A percentile compares a stretch with the other conserved stretches of the same genome.
These are phyloP conservation scores for Pemphredon lugubris DNA, from an alignment of 2,888 invertebrate genomes.

Conservation along the genomic window DNA sequence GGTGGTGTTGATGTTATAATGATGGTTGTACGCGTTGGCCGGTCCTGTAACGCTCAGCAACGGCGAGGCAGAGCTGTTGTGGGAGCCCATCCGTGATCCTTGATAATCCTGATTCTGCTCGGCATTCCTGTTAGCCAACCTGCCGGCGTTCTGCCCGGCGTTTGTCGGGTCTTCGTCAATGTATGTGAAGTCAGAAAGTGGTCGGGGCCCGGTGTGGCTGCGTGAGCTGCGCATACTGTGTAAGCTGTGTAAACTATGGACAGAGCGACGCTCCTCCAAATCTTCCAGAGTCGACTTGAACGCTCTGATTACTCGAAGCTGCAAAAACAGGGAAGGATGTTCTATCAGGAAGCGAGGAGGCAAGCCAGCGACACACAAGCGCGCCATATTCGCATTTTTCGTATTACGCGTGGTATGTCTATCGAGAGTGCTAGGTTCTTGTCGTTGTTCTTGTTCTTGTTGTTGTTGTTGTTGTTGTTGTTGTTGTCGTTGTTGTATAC, in stretches of 20 bases:
- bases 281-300: constrained; percentile 99
- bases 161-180: constrained; percentile 87
- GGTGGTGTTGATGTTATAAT: constrained; percentile 68
- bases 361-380: constrained; percentile 79
- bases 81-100: constrained; percentile 70
- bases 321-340: constrained; percentile 88
- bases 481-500: neutral
- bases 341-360: constrained; percentile 80
- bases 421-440: constrained; percentile 14
- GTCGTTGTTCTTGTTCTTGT: constrained; percentile 18
- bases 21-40: constrained; percentile 71
- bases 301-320: constrained; percentile 99
- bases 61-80: constrained; percentile 78
- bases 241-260: constrained; percentile 97
- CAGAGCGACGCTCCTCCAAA: constrained; percentile 98
- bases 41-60: constrained; percentile 78
- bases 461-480: constrained; percentile 31
- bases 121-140: constrained; percentile 82
- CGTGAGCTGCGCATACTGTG: constrained; percentile 92
- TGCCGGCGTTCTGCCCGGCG: constrained; percentile 63
- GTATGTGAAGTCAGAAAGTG: constrained; percentile 92
- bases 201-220: constrained; percentile 88
- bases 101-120: constrained; percentile 84
- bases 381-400: constrained; percentile 65
- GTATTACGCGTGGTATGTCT: constrained; percentile 34